Conservation (phyloP, 2,113 vertebrate genomes). For the Erythrolamprus reginae region DNA sequence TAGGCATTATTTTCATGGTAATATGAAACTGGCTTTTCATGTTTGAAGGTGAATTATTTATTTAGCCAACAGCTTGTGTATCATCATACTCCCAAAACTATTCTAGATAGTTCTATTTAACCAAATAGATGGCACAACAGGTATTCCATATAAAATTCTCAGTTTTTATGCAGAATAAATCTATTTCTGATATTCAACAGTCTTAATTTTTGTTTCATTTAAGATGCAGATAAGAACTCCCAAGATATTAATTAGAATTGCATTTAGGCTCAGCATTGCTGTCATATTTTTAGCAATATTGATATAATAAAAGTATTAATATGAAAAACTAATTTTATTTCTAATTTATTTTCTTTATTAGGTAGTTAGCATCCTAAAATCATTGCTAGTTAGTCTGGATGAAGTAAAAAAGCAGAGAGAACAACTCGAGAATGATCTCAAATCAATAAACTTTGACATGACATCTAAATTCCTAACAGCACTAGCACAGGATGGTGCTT, state of each 20-base stretch:
- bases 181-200: background rate
- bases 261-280: background rate
- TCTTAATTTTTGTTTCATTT: background rate
- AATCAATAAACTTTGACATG: slow-evolving; percentile 92
- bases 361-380: slow-evolving; percentile 86
- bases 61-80: background rate
- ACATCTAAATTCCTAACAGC: slow-evolving; percentile 85
- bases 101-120: background rate
- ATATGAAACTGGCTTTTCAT: background rate
- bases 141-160: background rate
- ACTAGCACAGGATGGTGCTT: slow-evolving; percentile 86
- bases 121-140: background rate
- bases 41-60: background rate
- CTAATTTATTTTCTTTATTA: slow-evolving; percentile 46
- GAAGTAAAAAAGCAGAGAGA: slow-evolving; percentile 91
- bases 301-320: background rate
- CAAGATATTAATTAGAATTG: background rate
- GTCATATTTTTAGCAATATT: background rate
- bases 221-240: background rate
- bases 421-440: slow-evolving; percentile 85
- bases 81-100: background rate
- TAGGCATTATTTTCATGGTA: background rate
- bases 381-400: slow-evolving; percentile 81
- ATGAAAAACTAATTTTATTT: background rate
- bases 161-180: background rate